Conservation (phyloP, 2,888 invertebrate species). For the Netelia virgata region DNA sequence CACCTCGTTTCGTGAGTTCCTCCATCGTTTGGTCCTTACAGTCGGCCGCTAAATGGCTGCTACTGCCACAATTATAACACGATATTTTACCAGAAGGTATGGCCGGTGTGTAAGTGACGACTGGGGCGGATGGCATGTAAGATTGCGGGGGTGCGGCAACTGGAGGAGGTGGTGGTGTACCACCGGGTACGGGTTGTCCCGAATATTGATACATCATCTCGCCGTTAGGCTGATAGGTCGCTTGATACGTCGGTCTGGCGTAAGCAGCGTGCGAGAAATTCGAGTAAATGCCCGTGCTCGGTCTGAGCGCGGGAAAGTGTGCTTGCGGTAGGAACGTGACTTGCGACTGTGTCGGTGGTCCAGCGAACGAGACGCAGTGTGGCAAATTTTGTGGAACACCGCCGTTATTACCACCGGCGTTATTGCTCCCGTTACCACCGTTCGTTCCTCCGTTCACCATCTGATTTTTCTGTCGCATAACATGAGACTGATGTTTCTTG, state of each 20-base stretch:
- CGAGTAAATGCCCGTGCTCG: slow-evolving; percentile 81
- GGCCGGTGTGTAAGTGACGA: slow-evolving; percentile 84
- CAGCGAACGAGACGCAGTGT: slow-evolving; percentile 78
- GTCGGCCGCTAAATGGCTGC: slow-evolving; percentile 93
- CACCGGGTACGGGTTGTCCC: slow-evolving; percentile 79
- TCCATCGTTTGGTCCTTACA: slow-evolving; percentile 97
- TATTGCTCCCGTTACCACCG: slow-evolving; percentile 57
- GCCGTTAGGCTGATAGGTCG: slow-evolving; percentile 86
- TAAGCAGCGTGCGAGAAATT: slow-evolving; percentile 82
- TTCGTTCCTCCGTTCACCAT: slow-evolving; percentile 81
- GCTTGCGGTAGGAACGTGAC: slow-evolving; percentile 81
- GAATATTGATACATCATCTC: slow-evolving; percentile 85
- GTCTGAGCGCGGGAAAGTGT: slow-evolving; percentile 82
- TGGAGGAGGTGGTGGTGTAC: slow-evolving; percentile 76
- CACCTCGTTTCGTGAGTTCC: slow-evolving; percentile 90
- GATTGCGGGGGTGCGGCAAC: slow-evolving; percentile 79
- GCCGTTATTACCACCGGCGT: slow-evolving; percentile 43
- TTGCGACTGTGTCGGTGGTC: slow-evolving; percentile 81
- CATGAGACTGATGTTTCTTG: slow-evolving; percentile 79
- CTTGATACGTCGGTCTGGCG: slow-evolving; percentile 83
- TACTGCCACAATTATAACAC: slow-evolving; percentile 97
- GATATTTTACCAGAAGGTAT: slow-evolving; percentile 89
- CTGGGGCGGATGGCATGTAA: slow-evolving; percentile 79
- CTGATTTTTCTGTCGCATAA: slow-evolving; percentile 82
- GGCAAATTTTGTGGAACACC: slow-evolving; percentile 77